A percentile compares a stretch with the other conserved stretches of the same genome.
Conservation (phyloP, 2,113 vertebrate genomes). For the Chaetops frenatus region DNA sequence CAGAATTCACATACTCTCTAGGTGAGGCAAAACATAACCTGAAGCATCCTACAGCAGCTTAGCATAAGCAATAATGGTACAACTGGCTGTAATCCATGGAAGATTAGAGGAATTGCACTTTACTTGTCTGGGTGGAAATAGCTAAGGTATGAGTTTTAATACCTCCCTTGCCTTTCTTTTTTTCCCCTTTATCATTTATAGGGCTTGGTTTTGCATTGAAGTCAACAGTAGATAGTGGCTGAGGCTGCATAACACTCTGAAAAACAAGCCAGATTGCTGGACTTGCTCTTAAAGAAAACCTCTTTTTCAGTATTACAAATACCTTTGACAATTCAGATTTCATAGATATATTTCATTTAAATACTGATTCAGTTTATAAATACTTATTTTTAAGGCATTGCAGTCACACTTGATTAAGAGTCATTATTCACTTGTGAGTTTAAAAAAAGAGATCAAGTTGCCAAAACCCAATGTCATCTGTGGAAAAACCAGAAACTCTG, state of each 20-base stretch:
- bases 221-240: neutral
- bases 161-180: neutral
- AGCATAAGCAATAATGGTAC: neutral
- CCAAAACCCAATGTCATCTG: neutral
- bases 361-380: neutral
- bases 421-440: neutral
- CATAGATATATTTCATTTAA: neutral
- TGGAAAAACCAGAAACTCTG: constrained; percentile 25
- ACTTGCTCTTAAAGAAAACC: neutral
- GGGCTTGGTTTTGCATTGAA: neutral
- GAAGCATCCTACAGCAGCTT: neutral
- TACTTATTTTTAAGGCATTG: neutral
- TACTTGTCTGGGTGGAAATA: neutral
- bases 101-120: neutral
- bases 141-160: neutral
- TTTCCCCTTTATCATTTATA: neutral
- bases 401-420: neutral
- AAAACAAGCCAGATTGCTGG: neutral
- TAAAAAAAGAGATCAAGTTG: neutral
- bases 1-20: fast-evolving
- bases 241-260: fast-evolving
- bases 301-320: neutral
- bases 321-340: neutral
- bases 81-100: neutral
- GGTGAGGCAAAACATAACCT: neutral